Base-by-base conservation (phyloP, 2,888 invertebrate species). In the Cacoxenus indagator region DNA sequence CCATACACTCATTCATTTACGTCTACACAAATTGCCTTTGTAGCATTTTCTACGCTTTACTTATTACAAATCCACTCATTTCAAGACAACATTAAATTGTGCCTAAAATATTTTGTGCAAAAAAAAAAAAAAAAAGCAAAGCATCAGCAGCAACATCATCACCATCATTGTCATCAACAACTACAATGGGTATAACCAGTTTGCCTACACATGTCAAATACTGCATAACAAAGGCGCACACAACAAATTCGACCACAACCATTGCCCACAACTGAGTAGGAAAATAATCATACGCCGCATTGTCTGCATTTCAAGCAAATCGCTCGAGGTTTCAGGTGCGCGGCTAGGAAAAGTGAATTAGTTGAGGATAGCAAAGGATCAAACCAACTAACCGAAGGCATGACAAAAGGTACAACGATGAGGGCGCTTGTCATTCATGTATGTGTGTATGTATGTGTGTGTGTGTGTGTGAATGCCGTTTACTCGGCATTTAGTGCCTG, bases 241-340 rank as follows among this genome's bases (percentile, higher is more conserved):
- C 24, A 9, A 26, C 48, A 65, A 37, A 37, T 31, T 54, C 48
- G 65, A 54, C 54, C 65, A 65, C 51, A 65, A 55, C 22, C 31
- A 22, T 65, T 37, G 43, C 55, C 54, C 64, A 43, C 75, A 76
- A 74, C 74, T 74, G 74, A 73, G 67, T 73, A 74, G 67, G 61
- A 72, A 70, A 82, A 82, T 78, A 79, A 80, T 80, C 78, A 82
- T 80, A 73, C 72, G 82, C 82, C 81, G 79, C 82, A 80, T 80
- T 78, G 82, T 80, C 64, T 70, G 64, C 68, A 29, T 45, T 37
- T 37, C 9, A 31, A 31, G 5, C 31, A 31, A 31, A 31, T 9
- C 65, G 48, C 51, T 31, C 59, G 59, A 59, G 29, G n/a, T 59
- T 14, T 29, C n/a, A 31, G 9, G 29, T 31, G 19, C 17, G 11